Evolutionary conservation across 2,797 vertebrate species (phyloP).

Genomic region (Cossypha niveicapilla): DNA sequence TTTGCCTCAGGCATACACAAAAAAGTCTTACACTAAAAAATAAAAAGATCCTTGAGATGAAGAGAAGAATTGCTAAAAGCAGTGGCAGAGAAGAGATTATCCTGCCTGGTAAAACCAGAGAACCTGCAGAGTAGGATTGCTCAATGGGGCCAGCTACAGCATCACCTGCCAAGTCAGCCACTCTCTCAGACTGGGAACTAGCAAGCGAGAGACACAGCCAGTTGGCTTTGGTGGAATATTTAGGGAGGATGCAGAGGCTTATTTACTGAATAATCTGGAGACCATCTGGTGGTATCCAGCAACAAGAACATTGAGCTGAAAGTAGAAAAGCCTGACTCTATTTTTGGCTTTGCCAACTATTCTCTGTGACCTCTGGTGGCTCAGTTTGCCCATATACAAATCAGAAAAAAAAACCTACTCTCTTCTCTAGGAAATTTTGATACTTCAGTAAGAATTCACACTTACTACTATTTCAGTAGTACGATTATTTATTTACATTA

Average conservation of each 20-base stretch:
- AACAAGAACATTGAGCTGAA: slow-evolving; percentile 36
- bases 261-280: slow-evolving; percentile 69
- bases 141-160: slow-evolving; percentile 14
- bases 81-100: background rate
- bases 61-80: background rate
- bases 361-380: slow-evolving; percentile 35
- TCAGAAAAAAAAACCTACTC: background rate
- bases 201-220: slow-evolving; percentile 59
- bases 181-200: slow-evolving; percentile 50
- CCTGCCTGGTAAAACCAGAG: background rate
- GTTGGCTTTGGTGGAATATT: slow-evolving; percentile 60
- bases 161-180: slow-evolving; percentile 46
- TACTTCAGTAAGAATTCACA: background rate
- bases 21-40: background rate
- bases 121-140: background rate
- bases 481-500: background rate
- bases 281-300: slow-evolving; percentile 62
- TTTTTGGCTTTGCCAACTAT: slow-evolving; percentile 37
- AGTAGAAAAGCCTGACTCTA: slow-evolving; percentile 55
- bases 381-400: slow-evolving; percentile 3
- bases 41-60: background rate
- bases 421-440: background rate
- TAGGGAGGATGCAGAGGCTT: slow-evolving; percentile 65
- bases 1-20: background rate
- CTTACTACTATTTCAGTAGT: background rate